Base-by-base conservation (phyloP, 2,113 vertebrate species). In the Triplophysa dalaica region DNA sequence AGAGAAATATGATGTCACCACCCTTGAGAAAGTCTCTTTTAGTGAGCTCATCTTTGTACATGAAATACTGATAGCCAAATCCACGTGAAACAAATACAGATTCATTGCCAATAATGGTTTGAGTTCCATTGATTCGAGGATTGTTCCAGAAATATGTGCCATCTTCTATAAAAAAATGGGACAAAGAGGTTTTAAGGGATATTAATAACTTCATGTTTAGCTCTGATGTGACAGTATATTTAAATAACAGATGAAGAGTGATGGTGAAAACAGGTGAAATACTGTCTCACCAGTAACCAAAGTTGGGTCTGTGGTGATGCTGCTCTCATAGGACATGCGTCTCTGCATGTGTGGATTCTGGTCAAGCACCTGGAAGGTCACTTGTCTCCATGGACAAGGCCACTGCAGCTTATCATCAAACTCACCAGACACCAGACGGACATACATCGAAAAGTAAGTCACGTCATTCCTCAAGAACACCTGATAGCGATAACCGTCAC, bases 371-470 rank as follows among this genome's bases (percentile, higher is more conserved):
- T 86, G 56, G 81, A 93, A 86, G 2, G 92, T 93, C 33, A 76
- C 89, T 88, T 94, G 94, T 70, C 92, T 93, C 87, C 93, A 92
- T 2, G 88, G 69, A 80, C 93, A 94, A 0, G 95, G 95, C 94
- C 94, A 97, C 79, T 93, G 58, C 82, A 97, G 86, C 0, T 82
- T 9, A 43, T 93, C 77, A 26, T 97, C 95, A 2, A 94, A 88
- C 77, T 79, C 84, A 73, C 95, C 94, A 78, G 93, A 95, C 78
- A 94, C 84, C 69, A 95, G 85, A 75, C 90, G 60, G 17, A 94
- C 88, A 83, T 82, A 93, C 8, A 93, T 65, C 13, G 29, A 91
- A 33, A 92, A 73, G 29, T 82, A 84, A n/a, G 21, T 75, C 0
- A 16, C 56, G 5, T 43, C 0, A 3, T 17, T 0, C 2, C 41